Conservation (phyloP, 2,113 vertebrate genomes). For the Istiophorus platypterus region DNA sequence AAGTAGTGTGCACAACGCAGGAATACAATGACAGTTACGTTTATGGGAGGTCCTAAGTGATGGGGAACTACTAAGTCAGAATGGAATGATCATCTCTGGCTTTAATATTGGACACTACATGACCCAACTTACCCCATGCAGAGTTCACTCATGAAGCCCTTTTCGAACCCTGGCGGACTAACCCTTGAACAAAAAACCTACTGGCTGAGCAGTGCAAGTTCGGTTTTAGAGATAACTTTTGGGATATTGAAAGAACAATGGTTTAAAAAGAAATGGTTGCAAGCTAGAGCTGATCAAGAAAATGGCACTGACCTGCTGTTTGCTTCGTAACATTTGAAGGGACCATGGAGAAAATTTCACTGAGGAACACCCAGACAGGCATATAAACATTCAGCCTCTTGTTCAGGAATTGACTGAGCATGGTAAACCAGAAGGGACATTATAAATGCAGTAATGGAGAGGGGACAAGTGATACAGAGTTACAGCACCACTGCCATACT, state of each 20-base stretch:
- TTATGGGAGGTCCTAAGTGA: neutral
- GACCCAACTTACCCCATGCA: neutral
- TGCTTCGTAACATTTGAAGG: constrained; percentile 13
- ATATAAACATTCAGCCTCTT: neutral
- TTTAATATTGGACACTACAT: neutral
- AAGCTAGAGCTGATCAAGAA: constrained; percentile 7
- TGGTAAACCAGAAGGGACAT: too few relatives aligned
- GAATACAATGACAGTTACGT: neutral
- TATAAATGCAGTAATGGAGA: too few relatives aligned
- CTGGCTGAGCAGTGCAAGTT: neutral
- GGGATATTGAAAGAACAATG: neutral
- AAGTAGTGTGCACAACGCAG: too few relatives aligned
- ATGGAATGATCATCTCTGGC: neutral
- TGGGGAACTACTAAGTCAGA: neutral
- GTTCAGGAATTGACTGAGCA: neutral
- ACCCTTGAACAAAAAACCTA: neutral
- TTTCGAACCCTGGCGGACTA: neutral
- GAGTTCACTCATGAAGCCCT: constrained; percentile 1
- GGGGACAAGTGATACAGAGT: too few relatives aligned
- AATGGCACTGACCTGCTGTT: neutral
- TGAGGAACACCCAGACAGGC: neutral
- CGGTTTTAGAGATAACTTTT: neutral
- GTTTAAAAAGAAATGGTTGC: neutral
- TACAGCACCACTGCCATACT: too few relatives aligned
- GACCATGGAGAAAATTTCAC: neutral